These are phyloP conservation scores for Scopus umbretta DNA, from an alignment of 2,113 vertebrate genomes.

Conservation along the genomic window DNA sequence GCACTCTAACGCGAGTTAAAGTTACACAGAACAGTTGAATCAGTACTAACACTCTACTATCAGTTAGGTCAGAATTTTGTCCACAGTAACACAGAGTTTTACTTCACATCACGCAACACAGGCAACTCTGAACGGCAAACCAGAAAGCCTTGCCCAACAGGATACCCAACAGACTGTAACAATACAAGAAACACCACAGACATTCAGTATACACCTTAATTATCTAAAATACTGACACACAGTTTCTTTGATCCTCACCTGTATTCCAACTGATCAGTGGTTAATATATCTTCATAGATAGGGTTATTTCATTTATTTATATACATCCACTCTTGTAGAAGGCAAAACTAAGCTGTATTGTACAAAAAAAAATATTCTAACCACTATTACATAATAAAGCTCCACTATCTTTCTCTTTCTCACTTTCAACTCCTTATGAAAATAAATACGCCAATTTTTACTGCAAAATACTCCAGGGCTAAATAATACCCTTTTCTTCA, in stretches of 20 bases:
- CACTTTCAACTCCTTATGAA: neutral
- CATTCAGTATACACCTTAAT: neutral
- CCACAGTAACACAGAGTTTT: neutral
- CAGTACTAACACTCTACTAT: neutral
- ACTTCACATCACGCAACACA: neutral
- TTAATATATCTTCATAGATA: neutral
- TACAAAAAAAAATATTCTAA: neutral
- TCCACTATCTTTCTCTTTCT: neutral
- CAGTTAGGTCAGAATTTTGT: neutral
- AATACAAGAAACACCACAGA: neutral
- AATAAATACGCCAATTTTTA: neutral
- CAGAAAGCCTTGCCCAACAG: neutral
- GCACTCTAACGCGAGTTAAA: neutral
- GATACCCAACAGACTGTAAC: neutral
- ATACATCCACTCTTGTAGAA: neutral
- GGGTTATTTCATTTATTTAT: neutral
- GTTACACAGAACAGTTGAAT: neutral
- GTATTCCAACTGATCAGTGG: neutral
- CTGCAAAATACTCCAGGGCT: constrained; percentile 19
- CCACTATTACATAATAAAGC: neutral
- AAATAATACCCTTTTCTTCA: neutral
- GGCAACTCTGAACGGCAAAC: neutral
- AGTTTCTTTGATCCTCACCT: neutral
- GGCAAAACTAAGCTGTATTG: neutral
- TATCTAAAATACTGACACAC: neutral